Evolutionary conservation across 1,140 invertebrate genomes (phyloP), one percentile per base, ranked within the genome.

Genomic region (Drosophila littoralis): DNA sequence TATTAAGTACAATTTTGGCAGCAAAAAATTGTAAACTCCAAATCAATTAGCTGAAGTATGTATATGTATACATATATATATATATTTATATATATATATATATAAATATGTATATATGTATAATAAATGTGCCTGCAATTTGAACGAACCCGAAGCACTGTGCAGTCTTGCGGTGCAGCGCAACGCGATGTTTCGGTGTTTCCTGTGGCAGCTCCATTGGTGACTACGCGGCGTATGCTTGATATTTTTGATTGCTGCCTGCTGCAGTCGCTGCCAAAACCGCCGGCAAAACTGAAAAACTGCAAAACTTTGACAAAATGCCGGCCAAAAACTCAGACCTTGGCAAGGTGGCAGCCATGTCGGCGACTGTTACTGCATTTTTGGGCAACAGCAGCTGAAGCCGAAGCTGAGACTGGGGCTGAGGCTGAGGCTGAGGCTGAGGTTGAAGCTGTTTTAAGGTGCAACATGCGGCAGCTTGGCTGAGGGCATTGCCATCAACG

Each of bases 241-340:
- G 5, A 64, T 64, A 71, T 50, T 70, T 61, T 46, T 51, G 57
- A 59, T 28, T 61, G 59, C 43, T 35, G 45, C 43, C 42, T 45
- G 43, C 58, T 58, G 65, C 43, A 33, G 57, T 15, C 13, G 54
- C 36, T 43, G 45, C n/a, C 42, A 4, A n/a, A n/a, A n/a, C 17
- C 17, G n/a, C 42, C 42, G 22, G 22, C 22, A 28, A 28, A 28
- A 28, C 17, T 17, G 17, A 17, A 17, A 17, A 43, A 43, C 45
- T 13, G 55, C 5, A 52, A 54, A 70, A 70, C 51, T 70, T 63
- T 69, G 55, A 36, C 48, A 63, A 61, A 69, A 45, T 69, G 38
- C 55, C 52, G 48, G 45, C 48, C 58, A 63, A 32, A 63, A 28
- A 45, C 28, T 50, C 45, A n/a, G 15, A 4, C 46, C 13, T 55